Base-by-base conservation (phyloP, 2,113 vertebrate species). In the Monopterus albus region DNA sequence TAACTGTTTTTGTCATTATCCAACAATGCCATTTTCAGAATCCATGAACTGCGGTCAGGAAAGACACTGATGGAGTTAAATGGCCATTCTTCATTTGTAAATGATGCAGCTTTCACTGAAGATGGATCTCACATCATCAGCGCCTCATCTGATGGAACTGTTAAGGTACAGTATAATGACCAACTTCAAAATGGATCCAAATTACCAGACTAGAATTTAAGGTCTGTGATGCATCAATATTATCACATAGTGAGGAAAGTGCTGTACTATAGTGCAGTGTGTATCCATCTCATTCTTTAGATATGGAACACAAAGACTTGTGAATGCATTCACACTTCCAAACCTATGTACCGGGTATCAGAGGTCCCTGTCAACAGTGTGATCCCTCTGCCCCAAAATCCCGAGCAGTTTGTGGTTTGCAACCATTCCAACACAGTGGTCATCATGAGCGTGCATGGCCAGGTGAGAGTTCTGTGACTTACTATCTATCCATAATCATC, bases 311-410 rank as follows among this genome's bases (percentile, higher is more conserved):
- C 95, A 87, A 98, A 97, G 89, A 97, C 96, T 0, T 94, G 95
- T 3, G 95, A 98, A 53, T 98, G 96, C 87, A 91, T 95, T 57
- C 96, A 95, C 89, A 98, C 97, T 0, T 96, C 96, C 82, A 98
- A 96, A 63, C 96, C 95, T 25, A 87, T 96, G 70, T 95, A 95
- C 11, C 92, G 94, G 0, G 94, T 95, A 11, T 93, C 95, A 18
- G 95, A 97, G 43, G 95, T 97, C 70, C 97, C 97, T 0, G 96
- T 99, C 78, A 98, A 99, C 89, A 96, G 94, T 13, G 97, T 98
- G 51, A 93, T 95, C 66, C 91, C 95, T 33, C 93, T 98, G 23
- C 97, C 97, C 35, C 97, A 98, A 88, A 97, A 96, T 56, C 96
- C 97, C 2, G 96, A 99, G 68, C 95, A 98, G 85, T 99, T 99